phyloP scores from a whole-genome alignment of 2,797 vertebrate species.

The Coregonus ussuriensis region DNA sequence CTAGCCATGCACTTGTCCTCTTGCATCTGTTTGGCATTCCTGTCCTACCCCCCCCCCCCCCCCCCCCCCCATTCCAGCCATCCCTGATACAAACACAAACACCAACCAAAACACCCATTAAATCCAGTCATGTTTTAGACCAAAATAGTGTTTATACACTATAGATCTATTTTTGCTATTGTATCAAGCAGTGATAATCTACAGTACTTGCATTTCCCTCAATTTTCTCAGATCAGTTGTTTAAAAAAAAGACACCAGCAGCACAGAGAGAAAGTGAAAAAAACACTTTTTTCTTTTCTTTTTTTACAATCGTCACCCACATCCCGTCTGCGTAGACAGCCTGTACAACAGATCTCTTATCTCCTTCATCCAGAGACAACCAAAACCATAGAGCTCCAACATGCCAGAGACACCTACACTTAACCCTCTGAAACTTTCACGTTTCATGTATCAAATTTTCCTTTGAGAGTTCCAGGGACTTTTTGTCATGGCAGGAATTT shows the following conservation, averaged over 20 bases:
- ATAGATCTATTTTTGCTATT: no score
- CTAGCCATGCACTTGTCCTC: background rate
- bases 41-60: background rate
- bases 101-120: background rate
- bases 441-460: constrained; percentile 16
- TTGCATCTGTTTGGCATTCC: constrained; percentile 14
- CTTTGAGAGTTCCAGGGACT: no score
- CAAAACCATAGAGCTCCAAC: background rate
- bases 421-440: constrained; percentile 50
- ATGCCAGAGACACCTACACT: constrained; percentile 6
- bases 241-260: no score
- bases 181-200: no score
- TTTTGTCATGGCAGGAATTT: no score
- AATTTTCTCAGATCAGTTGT: no score
- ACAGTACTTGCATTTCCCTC: no score
- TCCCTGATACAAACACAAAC: constrained; percentile 1
- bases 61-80: background rate
- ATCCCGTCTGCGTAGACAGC: constrained; percentile 62
- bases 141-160: no score
- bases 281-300: constrained; percentile 35
- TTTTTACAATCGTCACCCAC: constrained; percentile 59
- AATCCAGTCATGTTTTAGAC: background rate
- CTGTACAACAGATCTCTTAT: constrained; percentile 30
- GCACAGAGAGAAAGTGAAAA: background rate
- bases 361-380: constrained; percentile 21